Evolutionary conservation across 1,140 invertebrate species (phyloP).

Genomic region (Drepana arcuata): DNA sequence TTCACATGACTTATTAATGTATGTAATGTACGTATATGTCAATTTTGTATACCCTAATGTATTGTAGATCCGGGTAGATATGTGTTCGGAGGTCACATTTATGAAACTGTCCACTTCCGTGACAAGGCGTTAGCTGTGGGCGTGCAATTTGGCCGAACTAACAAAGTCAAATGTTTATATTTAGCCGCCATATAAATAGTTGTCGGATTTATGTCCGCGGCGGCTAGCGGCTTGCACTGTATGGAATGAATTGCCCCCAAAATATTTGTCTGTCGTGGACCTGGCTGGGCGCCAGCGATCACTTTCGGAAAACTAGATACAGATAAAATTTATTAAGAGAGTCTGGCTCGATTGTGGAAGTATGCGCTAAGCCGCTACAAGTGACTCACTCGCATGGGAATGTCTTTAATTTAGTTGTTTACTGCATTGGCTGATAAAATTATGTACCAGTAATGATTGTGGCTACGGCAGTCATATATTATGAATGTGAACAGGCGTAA

Average conservation of each 20-base stretch:
- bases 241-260: constrained; percentile 45
- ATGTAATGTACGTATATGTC: no score
- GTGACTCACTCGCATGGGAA: constrained; percentile 15
- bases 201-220: constrained; percentile 26
- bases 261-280: constrained; percentile 59
- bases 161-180: constrained; percentile 34
- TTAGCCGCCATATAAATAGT: constrained; percentile 35
- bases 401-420: no score
- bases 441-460: no score
- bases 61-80: no score
- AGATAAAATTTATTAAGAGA: constrained; percentile 14
- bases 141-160: constrained; percentile 10
- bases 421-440: constrained; percentile 5
- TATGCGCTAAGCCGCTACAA: constrained; percentile 9
- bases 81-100: constrained; percentile 1
- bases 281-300: constrained; percentile 54
- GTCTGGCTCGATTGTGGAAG: constrained; percentile 11
- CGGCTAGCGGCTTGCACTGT: constrained; percentile 15
- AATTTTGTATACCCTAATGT: no score
- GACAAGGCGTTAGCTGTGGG: constrained; percentile 3
- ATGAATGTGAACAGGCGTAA: no score
- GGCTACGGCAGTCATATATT: no score
- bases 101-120: constrained; percentile 11
- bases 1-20: no score
- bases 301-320: constrained; percentile 44